These are phyloP conservation scores for Dermatophagoides farinae DNA, from an alignment of 1,140 invertebrate genomes.

Conservation along the genomic window DNA sequence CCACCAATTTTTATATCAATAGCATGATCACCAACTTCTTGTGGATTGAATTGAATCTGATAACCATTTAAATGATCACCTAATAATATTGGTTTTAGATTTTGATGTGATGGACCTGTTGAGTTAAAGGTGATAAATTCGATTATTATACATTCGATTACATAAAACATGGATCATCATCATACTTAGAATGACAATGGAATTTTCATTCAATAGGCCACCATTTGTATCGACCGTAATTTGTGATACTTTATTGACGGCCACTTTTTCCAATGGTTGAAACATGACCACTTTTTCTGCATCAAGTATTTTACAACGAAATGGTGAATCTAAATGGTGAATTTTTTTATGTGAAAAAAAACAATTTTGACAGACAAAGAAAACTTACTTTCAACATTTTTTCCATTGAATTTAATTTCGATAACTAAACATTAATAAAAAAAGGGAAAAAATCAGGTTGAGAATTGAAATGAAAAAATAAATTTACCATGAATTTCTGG, in stretches of 20 bases:
- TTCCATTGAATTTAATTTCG: slow-evolving; percentile 81
- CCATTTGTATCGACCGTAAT: slow-evolving; percentile 16
- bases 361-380: slow-evolving; percentile 6
- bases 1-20: slow-evolving; percentile 65
- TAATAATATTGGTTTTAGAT: slow-evolving; percentile 16
- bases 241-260: slow-evolving; percentile 5
- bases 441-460: not conserved
- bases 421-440: slow-evolving; percentile 37
- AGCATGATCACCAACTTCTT: slow-evolving; percentile 77
- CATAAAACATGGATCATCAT: not conserved
- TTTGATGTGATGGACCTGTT: slow-evolving; percentile 17
- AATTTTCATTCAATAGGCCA: not conserved
- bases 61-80: slow-evolving; percentile 25
- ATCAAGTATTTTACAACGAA: slow-evolving; percentile 14
- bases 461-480: not conserved
- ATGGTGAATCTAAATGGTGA: slow-evolving; percentile 16
- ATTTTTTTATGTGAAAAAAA: too few relatives aligned
- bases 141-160: not conserved
- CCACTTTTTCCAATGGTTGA: slow-evolving; percentile 14
- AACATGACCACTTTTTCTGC: slow-evolving; percentile 9
- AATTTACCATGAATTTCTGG: slow-evolving; percentile 43
- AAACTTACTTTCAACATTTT: slow-evolving; percentile 62
- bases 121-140: not conserved
- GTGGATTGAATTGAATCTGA: slow-evolving; percentile 56
- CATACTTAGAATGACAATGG: not conserved